Conservation (phyloP, 2,888 invertebrate species). For the Laspeyria flexula region DNA sequence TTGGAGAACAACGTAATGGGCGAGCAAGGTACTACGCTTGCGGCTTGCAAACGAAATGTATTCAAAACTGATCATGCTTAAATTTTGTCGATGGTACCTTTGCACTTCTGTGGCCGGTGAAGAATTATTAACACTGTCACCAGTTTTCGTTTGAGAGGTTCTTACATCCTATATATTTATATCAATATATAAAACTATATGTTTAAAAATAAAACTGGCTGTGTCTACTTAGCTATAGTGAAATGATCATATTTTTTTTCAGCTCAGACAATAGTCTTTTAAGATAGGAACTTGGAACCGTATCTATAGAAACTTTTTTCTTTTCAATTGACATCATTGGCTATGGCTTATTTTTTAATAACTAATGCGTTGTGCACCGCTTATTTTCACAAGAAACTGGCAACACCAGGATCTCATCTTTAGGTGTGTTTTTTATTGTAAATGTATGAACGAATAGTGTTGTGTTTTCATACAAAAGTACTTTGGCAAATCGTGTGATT, state of each 20-base stretch:
- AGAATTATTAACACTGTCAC: too few species aligned
- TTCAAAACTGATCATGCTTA: too few species aligned
- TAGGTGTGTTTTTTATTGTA: conserved; percentile 31
- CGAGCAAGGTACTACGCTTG: too few species aligned
- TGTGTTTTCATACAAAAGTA: conserved; percentile 30
- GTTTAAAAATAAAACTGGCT: conserved; percentile 21
- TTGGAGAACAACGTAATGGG: too few species aligned
- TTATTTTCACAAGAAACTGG: conserved; percentile 40
- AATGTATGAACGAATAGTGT: conserved; percentile 35
- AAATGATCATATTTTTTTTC: conserved; percentile 13
- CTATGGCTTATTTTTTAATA: conserved; percentile 16
- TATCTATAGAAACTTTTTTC: not conserved
- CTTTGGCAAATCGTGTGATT: conserved; percentile 44
- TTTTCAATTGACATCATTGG: conserved; percentile 38
- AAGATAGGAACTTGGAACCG: not conserved
- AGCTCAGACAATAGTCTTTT: conserved; percentile 12
- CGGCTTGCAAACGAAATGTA: too few species aligned
- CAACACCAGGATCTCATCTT: conserved; percentile 42
- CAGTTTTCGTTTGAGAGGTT: too few species aligned
- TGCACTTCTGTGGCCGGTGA: too few species aligned
- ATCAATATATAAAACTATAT: conserved; percentile 6
- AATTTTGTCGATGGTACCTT: too few species aligned
- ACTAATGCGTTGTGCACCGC: conserved; percentile 20
- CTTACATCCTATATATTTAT: conserved; percentile 7
- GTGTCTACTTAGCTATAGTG: conserved; percentile 32